Percentiles rank a stretch among this genome's conserved stretches.
Conservation (phyloP, 2,113 vertebrate species). For the Mesocricetus auratus region DNA sequence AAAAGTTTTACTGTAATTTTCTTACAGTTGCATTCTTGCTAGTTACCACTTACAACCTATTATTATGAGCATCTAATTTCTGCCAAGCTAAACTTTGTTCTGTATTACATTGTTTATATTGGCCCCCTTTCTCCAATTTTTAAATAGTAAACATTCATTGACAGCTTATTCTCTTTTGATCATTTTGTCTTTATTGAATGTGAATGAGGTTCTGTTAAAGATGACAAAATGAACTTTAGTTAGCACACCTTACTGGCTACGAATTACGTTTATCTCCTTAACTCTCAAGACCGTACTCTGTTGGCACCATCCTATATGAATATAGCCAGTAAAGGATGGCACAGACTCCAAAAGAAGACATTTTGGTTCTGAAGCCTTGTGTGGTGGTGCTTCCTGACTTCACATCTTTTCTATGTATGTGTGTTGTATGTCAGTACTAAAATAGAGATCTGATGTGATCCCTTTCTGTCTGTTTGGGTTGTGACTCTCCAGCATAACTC, state of each 20-base stretch:
- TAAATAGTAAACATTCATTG: neutral
- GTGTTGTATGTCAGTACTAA: neutral
- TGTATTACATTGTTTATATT: neutral
- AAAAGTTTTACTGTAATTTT: neutral
- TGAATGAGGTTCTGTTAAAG: slow-evolving; percentile 39
- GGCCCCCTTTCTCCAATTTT: neutral
- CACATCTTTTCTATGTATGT: neutral
- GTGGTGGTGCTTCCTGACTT: neutral
- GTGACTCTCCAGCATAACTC: neutral
- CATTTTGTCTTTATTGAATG: slow-evolving; percentile 22
- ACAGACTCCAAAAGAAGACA: neutral
- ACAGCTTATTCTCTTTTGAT: neutral
- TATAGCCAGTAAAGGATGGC: slow-evolving; percentile 24
- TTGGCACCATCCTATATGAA: neutral
- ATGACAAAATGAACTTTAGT: slow-evolving; percentile 21
- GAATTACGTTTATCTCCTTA: neutral
- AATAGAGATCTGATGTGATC: neutral
- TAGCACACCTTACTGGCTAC: neutral
- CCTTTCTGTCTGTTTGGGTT: neutral
- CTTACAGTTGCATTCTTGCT: neutral
- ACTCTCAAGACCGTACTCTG: neutral
- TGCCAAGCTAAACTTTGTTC: neutral
- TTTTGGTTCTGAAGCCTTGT: slow-evolving; percentile 20
- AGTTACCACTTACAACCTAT: neutral
- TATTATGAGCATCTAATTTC: slow-evolving; percentile 54